Conservation (phyloP, 2,113 vertebrate species). For the Ornithorhynchus anatinus region DNA sequence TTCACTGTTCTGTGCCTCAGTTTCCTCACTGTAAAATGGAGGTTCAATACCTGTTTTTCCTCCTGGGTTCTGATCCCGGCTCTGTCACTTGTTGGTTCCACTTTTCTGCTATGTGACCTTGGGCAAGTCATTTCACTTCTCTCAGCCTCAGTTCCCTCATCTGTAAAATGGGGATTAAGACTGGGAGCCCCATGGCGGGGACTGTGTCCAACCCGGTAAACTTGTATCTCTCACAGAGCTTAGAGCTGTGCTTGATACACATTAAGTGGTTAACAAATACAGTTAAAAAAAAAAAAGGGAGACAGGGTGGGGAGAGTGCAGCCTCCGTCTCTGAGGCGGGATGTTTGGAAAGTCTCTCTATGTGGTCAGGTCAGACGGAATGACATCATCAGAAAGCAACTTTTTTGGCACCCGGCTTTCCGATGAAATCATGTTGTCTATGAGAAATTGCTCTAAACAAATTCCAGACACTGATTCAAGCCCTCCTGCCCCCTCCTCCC, state of each 20-base stretch:
- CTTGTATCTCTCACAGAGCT: too few relatives aligned
- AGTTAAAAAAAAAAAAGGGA: too few relatives aligned
- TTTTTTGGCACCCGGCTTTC: conserved; percentile 44
- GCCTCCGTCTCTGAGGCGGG: neutral
- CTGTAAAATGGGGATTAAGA: neutral
- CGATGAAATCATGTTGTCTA: conserved; percentile 58
- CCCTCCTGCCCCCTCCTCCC: neutral
- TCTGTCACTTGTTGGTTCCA: neutral
- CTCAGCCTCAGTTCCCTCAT: neutral
- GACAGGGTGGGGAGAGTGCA: neutral
- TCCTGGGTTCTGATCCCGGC: neutral
- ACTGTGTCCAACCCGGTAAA: too few relatives aligned
- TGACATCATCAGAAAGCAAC: conserved; percentile 40
- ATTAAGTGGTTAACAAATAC: too few relatives aligned
- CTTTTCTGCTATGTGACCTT: too few relatives aligned
- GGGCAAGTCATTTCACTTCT: too few relatives aligned
- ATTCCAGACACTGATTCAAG: neutral
- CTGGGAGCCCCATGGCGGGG: too few relatives aligned
- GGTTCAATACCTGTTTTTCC: neutral
- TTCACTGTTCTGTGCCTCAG: neutral
- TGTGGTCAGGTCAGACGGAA: conserved; percentile 25
- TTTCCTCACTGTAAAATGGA: neutral
- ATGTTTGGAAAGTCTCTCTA: too few relatives aligned
- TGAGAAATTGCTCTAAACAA: conserved; percentile 15
- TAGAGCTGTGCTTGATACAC: too few relatives aligned